Base-by-base conservation (phyloP, 1,140 invertebrate species). In the Delia radicum region DNA sequence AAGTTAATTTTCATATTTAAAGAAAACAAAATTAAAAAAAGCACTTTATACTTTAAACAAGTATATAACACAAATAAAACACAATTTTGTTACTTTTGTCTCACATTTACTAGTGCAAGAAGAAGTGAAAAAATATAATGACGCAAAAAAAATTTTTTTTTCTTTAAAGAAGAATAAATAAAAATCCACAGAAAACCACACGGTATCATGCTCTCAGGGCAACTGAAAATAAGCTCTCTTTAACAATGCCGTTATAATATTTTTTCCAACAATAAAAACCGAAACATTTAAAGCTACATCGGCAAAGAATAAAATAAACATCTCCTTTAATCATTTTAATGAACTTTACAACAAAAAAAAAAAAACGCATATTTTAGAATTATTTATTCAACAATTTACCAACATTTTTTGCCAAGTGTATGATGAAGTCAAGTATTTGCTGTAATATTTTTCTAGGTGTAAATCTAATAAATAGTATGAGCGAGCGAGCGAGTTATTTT, bases 211-310 rank as follows among this genome's bases (percentile, higher is more conserved):
- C 65, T 69, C 65, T 69, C 65, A 69, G 65, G 65, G 65, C 65
- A 69, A 69, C 65, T 69, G 65, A 69, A 69, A 69, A 69, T 69
- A 69, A 69, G 65, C 65, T 69, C 65, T 69, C 65, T 69, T 69
- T 69, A 69, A 28, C 65, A 69, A 69, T 69, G 65, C 65, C 65
- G 65, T 69, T 69, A 69, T 69, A 69, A 69, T 69, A 69, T 33
- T 31, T 69, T 69, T 69, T 69, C 13, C n/a, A 67, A 13, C 29
- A 69, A 33, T 26, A 15, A 65, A 2, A 27, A 31, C 28, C 62
- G 27, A 65, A 37, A 33, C 29, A 69, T 15, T 18, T 10, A 33
- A 12, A 37, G 18, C 65, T 28, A 37, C 65, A 33, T 27, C 62
- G 13, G 28, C 62, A 28, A 69, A 69, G n/a, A 33, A 65, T 6